A percentile compares a stretch with the other conserved stretches of the same genome.
These are phyloP conservation scores for Anabas testudineus DNA, from an alignment of 2,797 vertebrate species.

Conservation along the genomic window DNA sequence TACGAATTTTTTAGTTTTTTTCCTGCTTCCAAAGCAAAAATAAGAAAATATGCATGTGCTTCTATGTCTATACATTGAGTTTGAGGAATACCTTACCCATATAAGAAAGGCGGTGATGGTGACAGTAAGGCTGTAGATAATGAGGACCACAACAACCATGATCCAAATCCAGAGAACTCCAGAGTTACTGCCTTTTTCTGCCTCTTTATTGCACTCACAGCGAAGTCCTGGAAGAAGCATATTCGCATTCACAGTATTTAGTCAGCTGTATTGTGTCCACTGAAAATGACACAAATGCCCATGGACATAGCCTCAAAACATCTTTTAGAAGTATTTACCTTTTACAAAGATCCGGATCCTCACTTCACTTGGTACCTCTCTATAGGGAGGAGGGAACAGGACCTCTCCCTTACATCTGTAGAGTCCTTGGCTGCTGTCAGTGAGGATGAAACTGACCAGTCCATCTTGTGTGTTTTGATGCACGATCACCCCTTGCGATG, in stretches of 20 bases:
- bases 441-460: slow-evolving; percentile 31
- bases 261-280: background rate
- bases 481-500: accelerated
- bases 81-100: slow-evolving; percentile 64
- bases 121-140: slow-evolving; percentile 50
- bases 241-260: background rate
- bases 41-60: too few relatives aligned
- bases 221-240: slow-evolving; percentile 37
- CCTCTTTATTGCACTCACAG: background rate
- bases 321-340: slow-evolving; percentile 52
- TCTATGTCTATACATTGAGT: background rate
- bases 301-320: background rate
- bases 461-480: accelerated
- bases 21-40: too few relatives aligned
- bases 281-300: background rate
- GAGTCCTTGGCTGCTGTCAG: background rate
- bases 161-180: slow-evolving; percentile 37
- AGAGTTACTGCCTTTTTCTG: accelerated
- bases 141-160: background rate
- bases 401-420: slow-evolving; percentile 57
- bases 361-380: accelerated
- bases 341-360: slow-evolving; percentile 43
- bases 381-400: slow-evolving; percentile 63
- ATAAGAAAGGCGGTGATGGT: slow-evolving; percentile 29
- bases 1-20: too few relatives aligned